A percentile compares a stretch with the other conserved stretches of the same genome.
phyloP scores from a whole-genome alignment of 2,888 invertebrate species.

The Boloria euphrosyne region DNA sequence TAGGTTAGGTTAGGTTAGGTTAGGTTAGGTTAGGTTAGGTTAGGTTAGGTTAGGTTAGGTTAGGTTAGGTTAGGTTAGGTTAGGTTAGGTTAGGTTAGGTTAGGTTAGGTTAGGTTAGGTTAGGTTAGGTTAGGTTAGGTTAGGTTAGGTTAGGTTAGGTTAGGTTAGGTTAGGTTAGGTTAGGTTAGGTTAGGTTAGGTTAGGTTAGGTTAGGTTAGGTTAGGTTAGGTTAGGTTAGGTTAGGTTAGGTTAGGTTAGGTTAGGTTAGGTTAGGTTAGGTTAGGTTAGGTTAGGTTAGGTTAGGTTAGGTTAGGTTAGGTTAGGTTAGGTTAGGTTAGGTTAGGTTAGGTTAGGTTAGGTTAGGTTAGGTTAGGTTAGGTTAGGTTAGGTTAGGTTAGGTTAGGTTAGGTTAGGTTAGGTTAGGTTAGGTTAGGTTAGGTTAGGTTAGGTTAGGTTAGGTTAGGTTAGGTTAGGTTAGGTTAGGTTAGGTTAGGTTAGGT shows the following conservation, averaged over 20 bases:
- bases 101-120: slow-evolving; percentile 47
- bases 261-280: slow-evolving; percentile 47
- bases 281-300: slow-evolving; percentile 44
- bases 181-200: slow-evolving; percentile 46
- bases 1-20: slow-evolving; percentile 42
- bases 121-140: slow-evolving; percentile 43
- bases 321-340: slow-evolving; percentile 32
- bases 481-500: slow-evolving; percentile 28
- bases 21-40: slow-evolving; percentile 47
- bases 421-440: slow-evolving; percentile 47
- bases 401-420: slow-evolving; percentile 47
- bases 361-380: slow-evolving; percentile 45
- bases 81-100: slow-evolving; percentile 47
- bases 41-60: slow-evolving; percentile 43
- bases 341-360: slow-evolving; percentile 46
- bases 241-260: slow-evolving; percentile 47
- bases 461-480: slow-evolving; percentile 35
- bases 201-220: slow-evolving; percentile 44
- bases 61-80: slow-evolving; percentile 45
- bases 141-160: slow-evolving; percentile 20
- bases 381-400: slow-evolving; percentile 43
- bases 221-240: slow-evolving; percentile 44
- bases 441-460: slow-evolving; percentile 45
- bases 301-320: slow-evolving; percentile 28
- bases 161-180: slow-evolving; percentile 39